These are phyloP conservation scores for Stenolophus ochropezus DNA, from an alignment of 2,888 invertebrate species.

Conservation along the genomic window DNA sequence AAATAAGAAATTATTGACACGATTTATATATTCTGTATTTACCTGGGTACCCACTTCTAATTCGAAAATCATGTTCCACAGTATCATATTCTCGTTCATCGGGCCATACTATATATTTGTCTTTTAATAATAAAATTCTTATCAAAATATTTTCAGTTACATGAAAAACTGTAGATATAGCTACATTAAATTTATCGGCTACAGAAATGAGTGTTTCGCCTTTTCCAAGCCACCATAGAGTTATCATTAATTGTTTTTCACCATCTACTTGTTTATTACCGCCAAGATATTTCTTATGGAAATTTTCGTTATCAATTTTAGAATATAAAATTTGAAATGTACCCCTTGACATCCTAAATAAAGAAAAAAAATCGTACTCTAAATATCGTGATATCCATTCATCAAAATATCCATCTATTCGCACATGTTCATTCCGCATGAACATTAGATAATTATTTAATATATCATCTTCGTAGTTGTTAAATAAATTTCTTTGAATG, in stretches of 20 bases:
- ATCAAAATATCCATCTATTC: neutral
- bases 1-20: neutral
- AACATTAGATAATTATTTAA: no score
- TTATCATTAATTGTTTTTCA: constrained; percentile 49
- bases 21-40: no score
- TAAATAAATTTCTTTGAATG: no score
- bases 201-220: constrained; percentile 56
- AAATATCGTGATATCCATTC: neutral
- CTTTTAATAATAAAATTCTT: constrained; percentile 20
- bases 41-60: no score
- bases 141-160: constrained; percentile 19
- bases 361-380: neutral
- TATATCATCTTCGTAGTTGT: no score
- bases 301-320: neutral
- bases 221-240: constrained; percentile 60
- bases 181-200: constrained; percentile 57
- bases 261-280: constrained; percentile 16
- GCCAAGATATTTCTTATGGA: neutral
- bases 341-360: neutral
- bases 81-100: neutral
- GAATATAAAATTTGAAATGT: neutral
- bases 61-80: no score
- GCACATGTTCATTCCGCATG: neutral
- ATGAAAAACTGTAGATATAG: constrained; percentile 51
- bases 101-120: constrained; percentile 56